Evolutionary conservation across 64 coral and sea anemone species (phyloP).

Genomic region (Catalaphyllia jardinei): DNA sequence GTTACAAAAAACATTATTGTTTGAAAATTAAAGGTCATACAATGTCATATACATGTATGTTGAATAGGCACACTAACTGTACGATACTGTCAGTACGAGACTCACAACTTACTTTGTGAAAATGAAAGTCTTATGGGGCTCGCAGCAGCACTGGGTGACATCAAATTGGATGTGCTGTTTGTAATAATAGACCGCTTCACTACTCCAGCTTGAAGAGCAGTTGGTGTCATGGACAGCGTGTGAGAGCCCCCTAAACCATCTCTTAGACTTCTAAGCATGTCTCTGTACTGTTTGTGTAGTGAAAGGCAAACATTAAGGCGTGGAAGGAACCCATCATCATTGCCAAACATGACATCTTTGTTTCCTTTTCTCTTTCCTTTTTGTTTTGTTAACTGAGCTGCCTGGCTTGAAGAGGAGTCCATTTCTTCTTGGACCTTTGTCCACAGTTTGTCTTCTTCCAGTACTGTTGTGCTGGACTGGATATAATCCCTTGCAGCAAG

Average conservation of each 20-base stretch:
- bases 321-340: conserved; percentile 81
- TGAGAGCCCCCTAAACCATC: conserved; percentile 85
- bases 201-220: conserved; percentile 30
- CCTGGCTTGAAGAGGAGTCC: neutral
- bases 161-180: conserved; percentile 82
- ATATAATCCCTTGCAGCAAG: conserved; percentile 79
- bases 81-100: neutral
- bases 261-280: conserved; percentile 89
- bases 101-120: conserved; percentile 65
- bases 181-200: conserved; percentile 50
- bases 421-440: conserved; percentile 82
- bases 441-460: conserved; percentile 93
- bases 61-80: neutral
- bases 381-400: conserved; percentile 18
- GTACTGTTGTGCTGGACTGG: conserved; percentile 47
- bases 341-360: conserved; percentile 51
- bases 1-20: too few species aligned
- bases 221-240: conserved; percentile 64
- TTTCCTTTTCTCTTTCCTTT: conserved; percentile 74
- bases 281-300: conserved; percentile 94
- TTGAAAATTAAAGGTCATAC: too few species aligned
- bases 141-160: conserved; percentile 55
- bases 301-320: conserved; percentile 83
- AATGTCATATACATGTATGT: too few species aligned
- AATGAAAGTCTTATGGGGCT: conserved; percentile 63